Base-by-base conservation (phyloP, 2,797 vertebrate species). In the Monodelphis domestica region DNA sequence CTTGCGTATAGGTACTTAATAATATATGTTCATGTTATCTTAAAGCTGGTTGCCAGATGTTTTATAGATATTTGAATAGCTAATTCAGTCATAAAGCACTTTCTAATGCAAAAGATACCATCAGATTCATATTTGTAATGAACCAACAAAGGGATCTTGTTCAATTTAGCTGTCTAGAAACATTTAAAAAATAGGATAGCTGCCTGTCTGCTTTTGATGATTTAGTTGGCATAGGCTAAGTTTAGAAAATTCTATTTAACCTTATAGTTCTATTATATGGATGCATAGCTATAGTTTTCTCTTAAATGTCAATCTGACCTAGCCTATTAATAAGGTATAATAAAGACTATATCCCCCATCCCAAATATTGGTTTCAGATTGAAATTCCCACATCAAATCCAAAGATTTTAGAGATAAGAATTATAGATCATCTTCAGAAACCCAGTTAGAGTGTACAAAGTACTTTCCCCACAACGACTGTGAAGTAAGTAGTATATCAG, bases 161-260 rank as follows among this genome's bases (percentile, higher is more conserved):
- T 54, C 93, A 93, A 90, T 94, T 84, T 70, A 52, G 92, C 94
- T 91, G 54, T 89, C 63, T 50, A 70, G 70, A 95, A 94, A 93
- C 51, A 91, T 87, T 90, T 95, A 29, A 91, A n/a, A 95, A 95
- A 93, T 89, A 96, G 33, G 38, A 26, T 14, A 87, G 56, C 12
- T 54, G 57, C 30, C 78, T 53, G n/a, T 70, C 63, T 38, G 63
- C n/a, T 28, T 38, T 4, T 12, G 59, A 17, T 63, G 33, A 4
- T 17, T 24, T 38, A 38, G n/a, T n/a, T 70, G 70, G 38, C 24
- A 24, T 84, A 7, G 38, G 26, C 21, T 84, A 14, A 84, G 70
- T 4, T 9, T 84, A 50, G 33, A 52, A 52, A 54, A 28, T 50
- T 38, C 15, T 53, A 50, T 5, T 28, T n/a, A 24, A 91, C 53